Percentiles rank a stretch among this genome's conserved stretches.
phyloP scores from a whole-genome alignment of 1,140 invertebrate genomes.

The Lucilia sericata region DNA sequence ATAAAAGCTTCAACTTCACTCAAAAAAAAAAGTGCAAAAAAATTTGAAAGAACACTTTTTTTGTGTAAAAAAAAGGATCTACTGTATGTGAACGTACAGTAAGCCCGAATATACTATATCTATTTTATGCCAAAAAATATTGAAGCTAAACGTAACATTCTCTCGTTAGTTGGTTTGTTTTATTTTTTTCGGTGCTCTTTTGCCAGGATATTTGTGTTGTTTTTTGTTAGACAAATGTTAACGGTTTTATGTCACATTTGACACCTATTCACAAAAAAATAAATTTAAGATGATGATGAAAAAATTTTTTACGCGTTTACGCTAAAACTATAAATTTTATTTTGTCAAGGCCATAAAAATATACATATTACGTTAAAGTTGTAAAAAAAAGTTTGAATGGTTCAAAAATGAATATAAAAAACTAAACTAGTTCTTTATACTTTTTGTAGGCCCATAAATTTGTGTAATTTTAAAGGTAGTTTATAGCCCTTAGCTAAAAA shows the following conservation, averaged over 20 bases:
- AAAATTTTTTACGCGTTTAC: slow-evolving; percentile 12
- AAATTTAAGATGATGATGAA: background rate
- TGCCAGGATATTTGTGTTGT: background rate
- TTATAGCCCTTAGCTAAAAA: background rate
- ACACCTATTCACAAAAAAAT: slow-evolving; percentile 38
- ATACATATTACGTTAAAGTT: background rate
- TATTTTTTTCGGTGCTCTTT: background rate
- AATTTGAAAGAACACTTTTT: too few relatives aligned
- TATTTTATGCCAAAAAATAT: slow-evolving; percentile 33
- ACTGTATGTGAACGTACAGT: too few relatives aligned
- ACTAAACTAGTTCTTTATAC: background rate
- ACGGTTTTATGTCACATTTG: slow-evolving; percentile 43
- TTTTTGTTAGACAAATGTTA: slow-evolving; percentile 28
- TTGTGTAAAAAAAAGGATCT: background rate
- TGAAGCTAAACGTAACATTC: slow-evolving; percentile 15
- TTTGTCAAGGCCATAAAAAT: slow-evolving; percentile 42
- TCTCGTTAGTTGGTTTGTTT: background rate
- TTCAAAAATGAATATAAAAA: background rate
- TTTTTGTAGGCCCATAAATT: slow-evolving; percentile 28
- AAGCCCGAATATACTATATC: too few relatives aligned
- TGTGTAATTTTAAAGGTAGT: slow-evolving; percentile 39
- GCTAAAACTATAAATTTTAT: slow-evolving; percentile 41
- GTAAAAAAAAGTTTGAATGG: background rate
- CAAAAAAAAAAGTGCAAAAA: background rate
- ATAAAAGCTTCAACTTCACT: slow-evolving; percentile 12